A percentile compares a stretch with the other conserved stretches of the same genome.
phyloP scores from a whole-genome alignment of 2,797 vertebrate species.

The Spondyliosoma cantharus region DNA sequence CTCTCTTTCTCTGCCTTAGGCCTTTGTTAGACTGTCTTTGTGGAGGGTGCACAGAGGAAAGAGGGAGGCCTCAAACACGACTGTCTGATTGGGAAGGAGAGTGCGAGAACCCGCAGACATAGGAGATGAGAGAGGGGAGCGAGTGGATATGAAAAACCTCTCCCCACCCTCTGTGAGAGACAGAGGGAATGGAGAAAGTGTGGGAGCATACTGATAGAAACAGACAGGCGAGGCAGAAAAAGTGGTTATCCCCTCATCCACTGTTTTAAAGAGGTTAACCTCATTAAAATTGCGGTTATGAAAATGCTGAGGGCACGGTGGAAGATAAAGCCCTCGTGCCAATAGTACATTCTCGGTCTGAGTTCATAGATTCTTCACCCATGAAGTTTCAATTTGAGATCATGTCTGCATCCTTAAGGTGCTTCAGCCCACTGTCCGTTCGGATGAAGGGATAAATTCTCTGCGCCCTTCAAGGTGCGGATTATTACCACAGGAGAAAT shows the following conservation, averaged over 20 bases:
- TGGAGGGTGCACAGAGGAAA: constrained; percentile 65
- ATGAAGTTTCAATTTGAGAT: constrained; percentile 58
- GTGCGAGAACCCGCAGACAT: constrained; percentile 71
- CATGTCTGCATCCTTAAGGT: constrained; percentile 50
- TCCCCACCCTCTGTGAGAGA: constrained; percentile 42
- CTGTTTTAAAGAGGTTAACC: constrained; percentile 72
- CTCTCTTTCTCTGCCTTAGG: constrained; percentile 67
- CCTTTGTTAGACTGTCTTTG: constrained; percentile 76
- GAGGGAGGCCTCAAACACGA: constrained; percentile 67
- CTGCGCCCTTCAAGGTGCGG: constrained; percentile 18
- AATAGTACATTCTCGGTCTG: constrained; percentile 43
- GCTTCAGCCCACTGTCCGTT: constrained; percentile 11
- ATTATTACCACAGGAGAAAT: constrained; percentile 33
- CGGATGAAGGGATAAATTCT: constrained; percentile 29
- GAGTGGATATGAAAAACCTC: constrained; percentile 58
- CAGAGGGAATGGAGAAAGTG: constrained; percentile 29
- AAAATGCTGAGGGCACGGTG: constrained; percentile 57
- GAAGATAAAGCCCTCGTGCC: constrained; percentile 59
- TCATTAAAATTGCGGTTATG: constrained; percentile 71
- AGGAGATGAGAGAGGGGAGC: constrained; percentile 66
- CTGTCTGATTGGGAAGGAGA: constrained; percentile 75
- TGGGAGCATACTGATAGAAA: constrained; percentile 46
- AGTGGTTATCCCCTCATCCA: constrained; percentile 56
- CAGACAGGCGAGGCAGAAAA: constrained; percentile 40
- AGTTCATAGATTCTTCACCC: constrained; percentile 50